Percentiles rank a stretch among this genome's conserved stretches.
These are phyloP conservation scores for Phortica magna DNA, from an alignment of 2,888 invertebrate species.

Conservation along the genomic window DNA sequence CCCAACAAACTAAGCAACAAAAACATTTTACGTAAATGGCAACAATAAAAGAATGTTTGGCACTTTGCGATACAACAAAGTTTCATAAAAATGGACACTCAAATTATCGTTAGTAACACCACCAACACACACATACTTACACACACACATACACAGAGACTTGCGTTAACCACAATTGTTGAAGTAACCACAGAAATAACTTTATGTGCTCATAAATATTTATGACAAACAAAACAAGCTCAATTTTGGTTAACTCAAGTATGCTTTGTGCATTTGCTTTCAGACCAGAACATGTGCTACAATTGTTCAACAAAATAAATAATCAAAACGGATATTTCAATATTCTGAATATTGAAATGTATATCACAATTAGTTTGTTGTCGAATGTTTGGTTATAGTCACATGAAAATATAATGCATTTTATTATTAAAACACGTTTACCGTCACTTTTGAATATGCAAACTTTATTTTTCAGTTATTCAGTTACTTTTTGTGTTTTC, in stretches of 20 bases:
- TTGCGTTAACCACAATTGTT: too few species aligned
- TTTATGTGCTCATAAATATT: slow-evolving; percentile 24
- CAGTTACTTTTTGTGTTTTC: too few species aligned
- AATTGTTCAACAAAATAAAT: slow-evolving; percentile 2
- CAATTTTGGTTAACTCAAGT: slow-evolving; percentile 22
- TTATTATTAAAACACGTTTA: too few species aligned
- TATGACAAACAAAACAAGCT: slow-evolving; percentile 10
- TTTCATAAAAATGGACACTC: background rate
- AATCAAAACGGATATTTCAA: background rate
- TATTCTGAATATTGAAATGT: background rate
- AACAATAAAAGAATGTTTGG: slow-evolving; percentile 2
- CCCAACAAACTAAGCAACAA: background rate
- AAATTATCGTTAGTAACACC: background rate
- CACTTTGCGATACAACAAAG: background rate
- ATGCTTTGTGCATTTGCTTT: background rate
- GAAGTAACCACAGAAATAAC: background rate
- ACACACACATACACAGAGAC: slow-evolving; percentile 4
- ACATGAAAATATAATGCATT: too few species aligned
- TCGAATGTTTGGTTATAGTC: too few species aligned
- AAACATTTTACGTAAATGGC: background rate
- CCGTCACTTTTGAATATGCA: too few species aligned
- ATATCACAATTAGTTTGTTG: background rate
- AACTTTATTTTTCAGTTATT: too few species aligned
- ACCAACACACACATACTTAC: background rate
- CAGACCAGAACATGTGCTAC: background rate